Conservation (phyloP, 2,113 vertebrate genomes). For the Atherinomorus stipes region DNA sequence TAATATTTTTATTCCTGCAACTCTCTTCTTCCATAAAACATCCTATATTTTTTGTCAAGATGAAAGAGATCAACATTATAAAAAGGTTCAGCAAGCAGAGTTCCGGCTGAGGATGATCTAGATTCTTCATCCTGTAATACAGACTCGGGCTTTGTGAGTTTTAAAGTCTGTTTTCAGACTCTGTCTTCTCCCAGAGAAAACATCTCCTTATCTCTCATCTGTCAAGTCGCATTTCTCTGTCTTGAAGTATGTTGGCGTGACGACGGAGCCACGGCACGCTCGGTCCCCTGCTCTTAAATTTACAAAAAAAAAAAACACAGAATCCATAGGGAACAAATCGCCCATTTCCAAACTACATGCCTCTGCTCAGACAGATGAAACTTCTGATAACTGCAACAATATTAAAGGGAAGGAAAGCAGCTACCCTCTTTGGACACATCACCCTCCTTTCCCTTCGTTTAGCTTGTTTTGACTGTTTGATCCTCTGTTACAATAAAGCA, state of each 20-base stretch:
- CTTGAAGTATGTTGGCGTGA: constrained; percentile 41
- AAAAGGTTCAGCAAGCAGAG: constrained; percentile 50
- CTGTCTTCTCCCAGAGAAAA: constrained; percentile 69
- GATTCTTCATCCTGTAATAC: constrained; percentile 49
- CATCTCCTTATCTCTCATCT: constrained; percentile 76
- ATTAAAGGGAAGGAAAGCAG: constrained; percentile 46
- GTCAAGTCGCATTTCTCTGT: constrained; percentile 70
- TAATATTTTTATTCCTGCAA: no score
- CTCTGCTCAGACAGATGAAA: constrained; percentile 70
- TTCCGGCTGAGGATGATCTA: constrained; percentile 57
- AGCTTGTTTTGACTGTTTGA: constrained; percentile 80
- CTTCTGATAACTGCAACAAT: constrained; percentile 73
- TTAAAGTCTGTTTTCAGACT: constrained; percentile 69
- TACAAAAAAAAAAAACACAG: constrained; percentile 25
- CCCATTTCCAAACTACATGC: constrained; percentile 77
- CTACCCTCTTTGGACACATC: constrained; percentile 63
- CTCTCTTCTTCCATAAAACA: constrained; percentile 39
- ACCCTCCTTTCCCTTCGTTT: constrained; percentile 41
- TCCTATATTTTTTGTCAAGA: constrained; percentile 43
- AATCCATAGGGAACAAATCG: constrained; percentile 70
- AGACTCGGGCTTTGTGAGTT: constrained; percentile 58
- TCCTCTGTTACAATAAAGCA: constrained; percentile 70
- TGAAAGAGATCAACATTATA: constrained; percentile 46
- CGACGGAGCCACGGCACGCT: constrained; percentile 70
- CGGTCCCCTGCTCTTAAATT: constrained; percentile 28